These are phyloP conservation scores for Tupiocoris notatus DNA, from an alignment of 2,888 invertebrate genomes.

Conservation along the genomic window DNA sequence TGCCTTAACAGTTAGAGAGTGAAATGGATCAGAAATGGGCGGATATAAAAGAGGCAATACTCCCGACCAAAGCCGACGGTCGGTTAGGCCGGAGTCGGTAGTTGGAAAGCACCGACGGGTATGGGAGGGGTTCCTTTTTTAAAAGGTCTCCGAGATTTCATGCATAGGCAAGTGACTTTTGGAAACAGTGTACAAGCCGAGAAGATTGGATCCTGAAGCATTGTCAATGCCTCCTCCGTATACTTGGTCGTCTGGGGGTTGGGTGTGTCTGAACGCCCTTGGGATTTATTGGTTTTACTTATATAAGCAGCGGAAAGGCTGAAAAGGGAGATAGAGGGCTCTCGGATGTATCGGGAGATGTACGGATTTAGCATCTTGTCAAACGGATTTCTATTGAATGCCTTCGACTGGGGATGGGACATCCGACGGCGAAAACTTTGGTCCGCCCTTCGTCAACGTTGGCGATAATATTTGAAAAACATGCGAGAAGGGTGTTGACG, in stretches of 20 bases:
- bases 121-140: conserved; percentile 11
- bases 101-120: background rate
- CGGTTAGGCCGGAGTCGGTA: too few relatives aligned
- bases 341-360: conserved; percentile 23
- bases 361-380: conserved; percentile 40
- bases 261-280: too few relatives aligned
- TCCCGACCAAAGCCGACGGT: too few relatives aligned
- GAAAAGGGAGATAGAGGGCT: conserved; percentile 1
- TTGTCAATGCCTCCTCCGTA: conserved; percentile 17
- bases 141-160: conserved; percentile 24
- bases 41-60: conserved; percentile 41
- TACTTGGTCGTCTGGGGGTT: conserved; percentile 10
- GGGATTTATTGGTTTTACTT: conserved; percentile 40
- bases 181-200: conserved; percentile 39
- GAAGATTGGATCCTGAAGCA: conserved; percentile 38
- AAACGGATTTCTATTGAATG: conserved; percentile 39
- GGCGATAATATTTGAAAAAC: too few relatives aligned
- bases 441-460: too few relatives aligned
- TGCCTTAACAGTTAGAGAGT: conserved; percentile 38
- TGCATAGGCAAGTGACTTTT: conserved; percentile 43
- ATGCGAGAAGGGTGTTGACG: too few relatives aligned
- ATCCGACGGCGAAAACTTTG: too few relatives aligned
- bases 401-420: background rate
- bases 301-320: background rate
- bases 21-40: conserved; percentile 41